These are phyloP conservation scores for Sesia apiformis DNA, from an alignment of 2,888 invertebrate species.

Conservation along the genomic window DNA sequence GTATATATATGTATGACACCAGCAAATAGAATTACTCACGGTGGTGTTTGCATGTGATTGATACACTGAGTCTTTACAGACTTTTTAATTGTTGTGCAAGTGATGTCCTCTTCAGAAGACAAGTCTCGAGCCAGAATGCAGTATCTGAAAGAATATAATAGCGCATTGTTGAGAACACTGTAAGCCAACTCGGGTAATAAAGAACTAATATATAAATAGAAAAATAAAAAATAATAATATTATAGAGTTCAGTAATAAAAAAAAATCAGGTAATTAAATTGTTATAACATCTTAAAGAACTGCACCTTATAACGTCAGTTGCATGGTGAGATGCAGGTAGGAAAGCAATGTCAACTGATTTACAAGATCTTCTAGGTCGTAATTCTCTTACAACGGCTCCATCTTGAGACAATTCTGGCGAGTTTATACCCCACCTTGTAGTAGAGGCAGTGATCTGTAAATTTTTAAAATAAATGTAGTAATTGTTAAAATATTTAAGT, in stretches of 20 bases:
- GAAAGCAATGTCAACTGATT: constrained; percentile 54
- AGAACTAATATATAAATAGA: neutral
- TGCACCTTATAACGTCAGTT: constrained; percentile 54
- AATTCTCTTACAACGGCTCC: constrained; percentile 49
- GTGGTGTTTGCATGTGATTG: constrained; percentile 34
- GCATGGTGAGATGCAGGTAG: constrained; percentile 51
- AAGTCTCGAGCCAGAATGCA: constrained; percentile 46
- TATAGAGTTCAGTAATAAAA: neutral
- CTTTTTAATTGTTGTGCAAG: constrained; percentile 32
- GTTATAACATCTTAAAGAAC: neutral
- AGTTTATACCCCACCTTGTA: constrained; percentile 46
- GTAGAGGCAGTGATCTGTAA: constrained; percentile 51
- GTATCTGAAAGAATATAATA: constrained; percentile 32
- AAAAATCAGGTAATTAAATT: too few relatives aligned
- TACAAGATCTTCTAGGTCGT: constrained; percentile 47
- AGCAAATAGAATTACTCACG: constrained; percentile 31
- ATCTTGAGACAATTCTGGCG: constrained; percentile 49
- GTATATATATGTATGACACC: too few relatives aligned
- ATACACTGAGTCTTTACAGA: constrained; percentile 34
- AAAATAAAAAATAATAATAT: neutral
- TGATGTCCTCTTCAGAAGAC: constrained; percentile 23
- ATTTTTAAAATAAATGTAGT: neutral
- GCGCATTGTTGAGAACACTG: neutral
- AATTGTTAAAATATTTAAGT: too few relatives aligned
- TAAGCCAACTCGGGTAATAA: neutral